Evolutionary conservation across 2,113 vertebrate genomes (phyloP).

Genomic region (Donacobius atricapilla): DNA sequence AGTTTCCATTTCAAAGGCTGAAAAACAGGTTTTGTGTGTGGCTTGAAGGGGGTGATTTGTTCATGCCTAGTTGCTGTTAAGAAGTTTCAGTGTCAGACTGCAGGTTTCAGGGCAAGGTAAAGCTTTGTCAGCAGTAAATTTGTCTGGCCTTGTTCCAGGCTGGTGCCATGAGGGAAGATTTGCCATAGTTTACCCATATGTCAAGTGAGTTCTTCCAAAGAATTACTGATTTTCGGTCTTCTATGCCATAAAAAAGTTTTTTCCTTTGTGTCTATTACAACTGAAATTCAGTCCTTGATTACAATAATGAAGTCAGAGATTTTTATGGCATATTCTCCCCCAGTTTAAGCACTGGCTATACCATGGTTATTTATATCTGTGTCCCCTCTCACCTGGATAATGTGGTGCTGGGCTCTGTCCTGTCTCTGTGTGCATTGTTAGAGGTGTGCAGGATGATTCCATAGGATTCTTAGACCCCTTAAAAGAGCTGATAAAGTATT

Average conservation of each 20-base stretch:
- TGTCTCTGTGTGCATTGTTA: background rate
- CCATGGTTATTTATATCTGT: background rate
- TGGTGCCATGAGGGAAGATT: background rate
- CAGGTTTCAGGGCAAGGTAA: background rate
- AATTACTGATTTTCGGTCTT: background rate
- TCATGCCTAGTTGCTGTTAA: background rate
- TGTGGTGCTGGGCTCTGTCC: background rate
- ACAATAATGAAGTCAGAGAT: background rate
- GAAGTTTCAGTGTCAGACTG: background rate
- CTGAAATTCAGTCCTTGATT: background rate
- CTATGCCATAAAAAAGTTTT: background rate
- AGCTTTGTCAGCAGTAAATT: background rate
- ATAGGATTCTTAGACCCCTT: background rate
- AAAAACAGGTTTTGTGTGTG: background rate
- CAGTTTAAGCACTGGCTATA: background rate
- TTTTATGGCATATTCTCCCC: background rate
- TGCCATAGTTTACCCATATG: background rate
- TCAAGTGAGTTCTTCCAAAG: background rate
- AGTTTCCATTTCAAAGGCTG: background rate
- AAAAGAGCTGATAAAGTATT: background rate
- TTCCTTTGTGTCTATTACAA: background rate
- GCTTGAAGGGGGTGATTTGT: background rate
- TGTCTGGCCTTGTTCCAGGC: background rate
- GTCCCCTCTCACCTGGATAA: background rate
- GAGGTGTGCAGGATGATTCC: background rate